Conservation (phyloP, 2,888 invertebrate genomes). For the Macropis europaea region DNA sequence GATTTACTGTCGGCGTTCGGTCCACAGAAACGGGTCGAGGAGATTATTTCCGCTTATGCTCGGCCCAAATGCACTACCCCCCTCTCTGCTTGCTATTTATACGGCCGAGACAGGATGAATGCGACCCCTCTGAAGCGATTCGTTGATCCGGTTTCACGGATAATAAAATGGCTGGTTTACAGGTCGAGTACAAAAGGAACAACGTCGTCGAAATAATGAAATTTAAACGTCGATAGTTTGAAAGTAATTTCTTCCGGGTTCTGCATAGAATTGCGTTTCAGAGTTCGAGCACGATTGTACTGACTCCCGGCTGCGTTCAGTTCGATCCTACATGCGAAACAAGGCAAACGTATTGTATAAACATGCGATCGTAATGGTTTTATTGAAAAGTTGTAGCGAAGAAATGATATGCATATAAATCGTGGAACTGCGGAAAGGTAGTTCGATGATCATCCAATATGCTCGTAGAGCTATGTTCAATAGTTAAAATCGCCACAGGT, state of each 20-base stretch:
- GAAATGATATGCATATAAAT: too few relatives aligned
- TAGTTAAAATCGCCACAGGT: too few relatives aligned
- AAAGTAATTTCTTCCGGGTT: background rate
- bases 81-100: background rate
- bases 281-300: background rate
- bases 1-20: background rate
- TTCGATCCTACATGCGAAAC: too few relatives aligned
- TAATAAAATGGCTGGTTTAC: background rate
- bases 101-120: background rate
- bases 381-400: too few relatives aligned
- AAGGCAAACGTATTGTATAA: too few relatives aligned
- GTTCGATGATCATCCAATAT: too few relatives aligned
- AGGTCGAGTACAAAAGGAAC: background rate
- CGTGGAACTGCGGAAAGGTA: too few relatives aligned
- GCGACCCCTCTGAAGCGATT: background rate
- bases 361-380: too few relatives aligned
- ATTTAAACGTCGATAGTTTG: background rate
- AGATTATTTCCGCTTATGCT: background rate
- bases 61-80: background rate
- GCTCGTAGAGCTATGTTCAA: too few relatives aligned
- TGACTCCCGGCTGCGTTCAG: too few relatives aligned
- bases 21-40: background rate
- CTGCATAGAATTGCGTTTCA: background rate
- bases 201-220: background rate
- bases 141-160: background rate